phyloP scores from a whole-genome alignment of 2,797 vertebrate species.

The Sus cebifrons region DNA sequence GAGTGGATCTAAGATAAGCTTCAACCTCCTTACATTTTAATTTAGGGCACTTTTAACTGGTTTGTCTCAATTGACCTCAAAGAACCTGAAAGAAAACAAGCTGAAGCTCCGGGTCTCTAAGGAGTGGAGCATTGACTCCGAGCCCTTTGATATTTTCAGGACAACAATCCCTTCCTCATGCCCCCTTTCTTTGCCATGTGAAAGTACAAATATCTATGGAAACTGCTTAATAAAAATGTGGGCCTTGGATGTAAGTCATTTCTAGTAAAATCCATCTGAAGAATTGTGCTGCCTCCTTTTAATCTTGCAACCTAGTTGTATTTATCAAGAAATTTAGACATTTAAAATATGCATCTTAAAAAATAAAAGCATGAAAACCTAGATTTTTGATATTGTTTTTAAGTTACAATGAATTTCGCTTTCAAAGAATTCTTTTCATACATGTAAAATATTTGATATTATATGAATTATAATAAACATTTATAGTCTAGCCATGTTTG shows the following conservation, averaged over 20 bases:
- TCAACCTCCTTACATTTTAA: neutral
- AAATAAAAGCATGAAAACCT: neutral
- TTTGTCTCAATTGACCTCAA: neutral
- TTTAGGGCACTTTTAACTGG: neutral
- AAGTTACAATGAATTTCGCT: neutral
- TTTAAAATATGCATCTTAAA: neutral
- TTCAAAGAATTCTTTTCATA: constrained; percentile 24
- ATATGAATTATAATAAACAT: neutral
- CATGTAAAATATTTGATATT: neutral
- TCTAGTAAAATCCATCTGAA: neutral
- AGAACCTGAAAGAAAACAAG: neutral
- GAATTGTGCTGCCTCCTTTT: neutral
- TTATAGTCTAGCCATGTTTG: neutral
- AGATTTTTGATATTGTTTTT: constrained; percentile 5
- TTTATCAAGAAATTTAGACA: neutral
- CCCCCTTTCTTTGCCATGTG: neutral
- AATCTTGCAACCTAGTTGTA: neutral
- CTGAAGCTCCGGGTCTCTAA: neutral
- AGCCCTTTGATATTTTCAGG: neutral
- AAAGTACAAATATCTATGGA: neutral
- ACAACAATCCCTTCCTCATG: neutral
- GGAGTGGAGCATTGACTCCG: neutral
- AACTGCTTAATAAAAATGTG: neutral
- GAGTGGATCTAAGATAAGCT: neutral
- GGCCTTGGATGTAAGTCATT: neutral